Evolutionary conservation across 2,888 invertebrate genomes (phyloP).

Genomic region (Acholoe squamosa): DNA sequence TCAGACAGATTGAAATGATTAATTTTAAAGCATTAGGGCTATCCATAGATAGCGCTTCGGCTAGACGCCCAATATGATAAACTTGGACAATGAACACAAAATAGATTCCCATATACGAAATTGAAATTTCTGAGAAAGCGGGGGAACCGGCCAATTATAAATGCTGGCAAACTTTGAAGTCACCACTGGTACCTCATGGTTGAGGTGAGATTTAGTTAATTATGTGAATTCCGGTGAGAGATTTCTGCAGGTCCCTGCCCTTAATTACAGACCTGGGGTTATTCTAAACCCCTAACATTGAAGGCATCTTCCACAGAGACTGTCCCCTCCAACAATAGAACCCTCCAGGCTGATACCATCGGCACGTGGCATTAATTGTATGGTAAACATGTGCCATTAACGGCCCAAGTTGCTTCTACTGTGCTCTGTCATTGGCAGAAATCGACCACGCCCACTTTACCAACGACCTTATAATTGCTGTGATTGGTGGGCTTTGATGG

Average conservation of each 20-base stretch:
- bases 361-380: conserved; percentile 26
- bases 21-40: no score
- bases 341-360: conserved; percentile 8
- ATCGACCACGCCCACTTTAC: conserved; percentile 6
- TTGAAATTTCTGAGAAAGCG: no score
- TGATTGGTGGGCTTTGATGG: not conserved
- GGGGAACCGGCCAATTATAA: no score
- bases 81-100: no score
- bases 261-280: not conserved
- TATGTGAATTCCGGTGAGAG: not conserved
- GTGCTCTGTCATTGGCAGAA: not conserved
- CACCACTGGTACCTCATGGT: not conserved
- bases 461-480: conserved; percentile 3
- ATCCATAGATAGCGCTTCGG: no score
- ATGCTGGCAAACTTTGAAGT: not conserved
- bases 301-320: not conserved
- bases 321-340: not conserved
- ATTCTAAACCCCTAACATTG: not conserved
- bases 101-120: no score
- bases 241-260: not conserved
- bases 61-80: no score
- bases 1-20: no score
- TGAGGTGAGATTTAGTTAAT: not conserved
- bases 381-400: conserved; percentile 19
- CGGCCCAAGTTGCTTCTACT: not conserved